Percentiles rank a stretch among this genome's conserved stretches.
These are phyloP conservation scores for Taeniopygia guttata DNA, from an alignment of 2,797 vertebrate genomes.

Conservation along the genomic window DNA sequence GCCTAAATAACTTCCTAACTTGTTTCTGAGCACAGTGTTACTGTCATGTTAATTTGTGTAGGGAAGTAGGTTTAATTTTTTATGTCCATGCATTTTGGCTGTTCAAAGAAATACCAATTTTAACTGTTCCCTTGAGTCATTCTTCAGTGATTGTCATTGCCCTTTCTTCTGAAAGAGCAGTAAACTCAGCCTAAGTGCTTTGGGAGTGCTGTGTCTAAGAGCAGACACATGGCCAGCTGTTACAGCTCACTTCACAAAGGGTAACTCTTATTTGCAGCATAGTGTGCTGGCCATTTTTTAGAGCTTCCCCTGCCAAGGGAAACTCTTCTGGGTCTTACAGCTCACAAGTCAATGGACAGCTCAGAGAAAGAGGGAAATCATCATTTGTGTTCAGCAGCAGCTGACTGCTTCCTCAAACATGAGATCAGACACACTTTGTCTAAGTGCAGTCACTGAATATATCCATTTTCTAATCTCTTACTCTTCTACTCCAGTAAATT, in stretches of 20 bases:
- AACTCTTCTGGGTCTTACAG: background rate
- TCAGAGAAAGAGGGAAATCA: background rate
- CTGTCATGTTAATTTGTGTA: background rate
- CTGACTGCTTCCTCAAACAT: background rate
- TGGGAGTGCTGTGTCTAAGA: background rate
- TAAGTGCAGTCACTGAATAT: background rate
- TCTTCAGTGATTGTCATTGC: background rate
- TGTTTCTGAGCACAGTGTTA: background rate
- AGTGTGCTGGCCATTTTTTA: background rate
- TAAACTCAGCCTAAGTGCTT: background rate
- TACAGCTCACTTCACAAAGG: background rate
- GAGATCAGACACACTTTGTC: fast-evolving
- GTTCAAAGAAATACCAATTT: background rate
- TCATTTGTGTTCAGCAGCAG: background rate
- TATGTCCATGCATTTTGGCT: background rate
- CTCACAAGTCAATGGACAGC: background rate
- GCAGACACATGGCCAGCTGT: background rate
- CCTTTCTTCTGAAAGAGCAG: background rate
- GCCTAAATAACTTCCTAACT: background rate
- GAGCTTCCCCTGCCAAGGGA: background rate
- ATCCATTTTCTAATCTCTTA: background rate
- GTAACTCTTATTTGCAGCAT: background rate
- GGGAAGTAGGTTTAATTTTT: background rate
- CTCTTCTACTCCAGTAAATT: background rate
- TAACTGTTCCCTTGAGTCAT: background rate